Evolutionary conservation across 1,140 invertebrate genomes (phyloP), one percentile per base, ranked within the genome.

Genomic region (Grapholita molesta): DNA sequence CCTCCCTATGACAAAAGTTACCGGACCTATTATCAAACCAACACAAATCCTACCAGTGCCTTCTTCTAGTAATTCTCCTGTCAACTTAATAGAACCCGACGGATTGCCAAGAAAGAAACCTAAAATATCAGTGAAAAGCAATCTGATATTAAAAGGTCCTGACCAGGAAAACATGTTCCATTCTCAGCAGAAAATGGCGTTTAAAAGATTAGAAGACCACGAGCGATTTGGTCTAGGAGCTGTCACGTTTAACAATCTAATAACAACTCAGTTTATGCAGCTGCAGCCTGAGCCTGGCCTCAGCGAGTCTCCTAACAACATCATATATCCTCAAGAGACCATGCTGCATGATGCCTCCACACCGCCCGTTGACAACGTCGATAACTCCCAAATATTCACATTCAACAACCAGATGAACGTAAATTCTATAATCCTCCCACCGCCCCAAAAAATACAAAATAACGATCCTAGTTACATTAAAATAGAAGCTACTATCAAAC

Each of bases 91-190:
- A 12, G 88, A 91, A 42, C 71, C 68, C 8, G 86, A 89, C 2
- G 87, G 86, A 2, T 73, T 75, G 21, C 88, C 90, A 0, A 83
- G 90, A 57, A 92, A 92, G 69, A 92, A 92, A 57, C 88, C 92
- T 0, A 92, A 92, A 73, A 92, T 92, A 80, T 92, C 90, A 4
- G 92, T 92, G 0, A 92, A 92, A 76, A 92, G 92, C 66, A 92
- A 92, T 73, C 70, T 92, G 28, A 90, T 92, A 69, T 69, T 92
- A 6, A 92, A 92, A 79, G 92, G 90, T 0, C 90, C 92, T 11
- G 88, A 92, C 70, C 87, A 90, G 67, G 80, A 86, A 4, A 89
- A 92, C 38, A 89, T 86, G 80, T 92, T 92, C 68, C 85, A 92
- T 75, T 88, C 87, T 11, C 90, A 91, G 69, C 88, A 91, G 67